Conservation (phyloP, 2,797 vertebrate species). For the Hylomyscus alleni region DNA sequence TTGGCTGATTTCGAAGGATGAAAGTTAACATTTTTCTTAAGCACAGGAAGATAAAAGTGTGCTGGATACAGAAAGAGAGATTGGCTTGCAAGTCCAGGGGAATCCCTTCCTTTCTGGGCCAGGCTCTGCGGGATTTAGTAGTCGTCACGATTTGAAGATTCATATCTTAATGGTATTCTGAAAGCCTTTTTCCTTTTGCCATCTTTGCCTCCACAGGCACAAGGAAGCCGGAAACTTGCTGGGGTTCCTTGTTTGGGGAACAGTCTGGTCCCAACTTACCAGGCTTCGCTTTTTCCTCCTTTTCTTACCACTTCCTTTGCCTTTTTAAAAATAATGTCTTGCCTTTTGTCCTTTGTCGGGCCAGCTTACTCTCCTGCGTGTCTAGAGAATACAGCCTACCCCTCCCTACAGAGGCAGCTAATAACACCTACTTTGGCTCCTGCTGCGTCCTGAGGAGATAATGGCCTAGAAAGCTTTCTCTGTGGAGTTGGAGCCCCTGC, state of each 20-base stretch:
- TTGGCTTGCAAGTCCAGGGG: background rate
- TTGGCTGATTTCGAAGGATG: slow-evolving; percentile 48
- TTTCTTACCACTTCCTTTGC: background rate
- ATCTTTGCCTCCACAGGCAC: slow-evolving; percentile 1
- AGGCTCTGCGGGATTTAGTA: slow-evolving; percentile 45
- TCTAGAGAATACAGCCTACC: slow-evolving; percentile 64
- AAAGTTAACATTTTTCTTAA: slow-evolving; percentile 37
- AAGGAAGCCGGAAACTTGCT: slow-evolving; percentile 55
- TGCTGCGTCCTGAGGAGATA: slow-evolving; percentile 74
- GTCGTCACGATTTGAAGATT: slow-evolving; percentile 47
- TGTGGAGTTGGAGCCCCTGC: background rate
- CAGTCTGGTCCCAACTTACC: slow-evolving; percentile 51
- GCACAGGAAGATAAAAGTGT: background rate
- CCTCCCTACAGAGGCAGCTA: slow-evolving; percentile 66
- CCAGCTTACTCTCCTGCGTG: slow-evolving; percentile 51
- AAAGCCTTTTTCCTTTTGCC: slow-evolving; percentile 60
- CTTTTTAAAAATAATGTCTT: slow-evolving; percentile 55
- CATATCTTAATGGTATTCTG: slow-evolving; percentile 62
- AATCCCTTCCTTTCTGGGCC: slow-evolving; percentile 1
- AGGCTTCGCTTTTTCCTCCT: slow-evolving; percentile 32
- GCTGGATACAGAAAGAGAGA: background rate
- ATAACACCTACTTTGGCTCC: slow-evolving; percentile 81
- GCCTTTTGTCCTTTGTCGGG: slow-evolving; percentile 72
- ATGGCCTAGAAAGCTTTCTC: slow-evolving; percentile 81
- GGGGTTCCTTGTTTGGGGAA: slow-evolving; percentile 56